These are phyloP conservation scores for Andricus grossulariae DNA, from an alignment of 1,140 invertebrate species.

Conservation along the genomic window DNA sequence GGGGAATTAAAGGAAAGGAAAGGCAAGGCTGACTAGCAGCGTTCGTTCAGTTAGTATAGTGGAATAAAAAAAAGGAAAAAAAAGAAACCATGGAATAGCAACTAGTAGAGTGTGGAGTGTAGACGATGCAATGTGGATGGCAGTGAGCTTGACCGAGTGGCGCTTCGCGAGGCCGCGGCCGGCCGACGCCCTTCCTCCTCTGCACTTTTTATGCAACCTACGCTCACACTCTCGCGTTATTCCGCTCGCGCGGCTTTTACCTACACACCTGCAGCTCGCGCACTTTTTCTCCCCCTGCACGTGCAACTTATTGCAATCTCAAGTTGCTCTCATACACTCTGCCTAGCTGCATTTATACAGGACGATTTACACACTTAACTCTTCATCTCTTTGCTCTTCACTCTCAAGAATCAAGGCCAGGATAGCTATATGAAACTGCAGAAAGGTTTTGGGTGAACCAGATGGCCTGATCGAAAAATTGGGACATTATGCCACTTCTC, in stretches of 20 bases:
- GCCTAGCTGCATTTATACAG: background rate
- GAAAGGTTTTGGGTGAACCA: too few species aligned
- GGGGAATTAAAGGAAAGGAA: slow-evolving; percentile 29
- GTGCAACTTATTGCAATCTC: slow-evolving; percentile 12
- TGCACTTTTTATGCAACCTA: slow-evolving; percentile 55
- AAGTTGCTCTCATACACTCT: slow-evolving; percentile 1
- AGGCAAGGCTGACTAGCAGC: slow-evolving; percentile 49
- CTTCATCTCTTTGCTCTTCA: too few species aligned
- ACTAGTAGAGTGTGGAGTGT: slow-evolving; percentile 53
- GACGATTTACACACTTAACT: slow-evolving; percentile 3
- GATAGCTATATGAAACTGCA: background rate
- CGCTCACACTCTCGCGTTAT: background rate
- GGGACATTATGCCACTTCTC: too few species aligned
- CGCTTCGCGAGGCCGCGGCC: slow-evolving; percentile 69
- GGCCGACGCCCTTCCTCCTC: slow-evolving; percentile 60
- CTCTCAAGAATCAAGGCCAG: slow-evolving; percentile 15
- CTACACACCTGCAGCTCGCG: slow-evolving; percentile 10
- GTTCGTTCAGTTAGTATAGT: slow-evolving; percentile 45
- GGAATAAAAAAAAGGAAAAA: background rate
- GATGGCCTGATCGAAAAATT: too few species aligned
- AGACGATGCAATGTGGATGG: slow-evolving; percentile 48
- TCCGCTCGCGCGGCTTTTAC: slow-evolving; percentile 19
- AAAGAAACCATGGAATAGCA: slow-evolving; percentile 41
- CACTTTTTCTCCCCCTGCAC: background rate
- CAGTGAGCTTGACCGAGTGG: slow-evolving; percentile 71